phyloP scores from a whole-genome alignment of 2,797 vertebrate genomes.

The Paramormyrops hopkinsi region DNA sequence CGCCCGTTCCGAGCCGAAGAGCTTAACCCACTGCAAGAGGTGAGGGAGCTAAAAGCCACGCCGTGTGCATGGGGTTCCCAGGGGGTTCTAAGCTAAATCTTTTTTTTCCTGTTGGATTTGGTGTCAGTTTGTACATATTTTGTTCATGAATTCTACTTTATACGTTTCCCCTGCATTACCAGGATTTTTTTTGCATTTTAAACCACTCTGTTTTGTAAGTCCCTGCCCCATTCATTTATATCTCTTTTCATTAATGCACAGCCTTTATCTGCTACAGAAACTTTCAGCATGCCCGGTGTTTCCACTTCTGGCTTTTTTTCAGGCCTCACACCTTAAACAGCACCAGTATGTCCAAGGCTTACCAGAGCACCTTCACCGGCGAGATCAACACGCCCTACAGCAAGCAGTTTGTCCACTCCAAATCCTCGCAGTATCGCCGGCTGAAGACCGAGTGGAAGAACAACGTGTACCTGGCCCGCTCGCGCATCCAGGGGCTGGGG shows the following conservation, averaged over 20 bases:
- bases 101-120: neutral
- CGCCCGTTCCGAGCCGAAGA: conserved; percentile 91
- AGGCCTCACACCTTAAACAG: conserved; percentile 98
- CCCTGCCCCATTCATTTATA: neutral
- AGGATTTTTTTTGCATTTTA: neutral
- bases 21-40: conserved; percentile 96
- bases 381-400: conserved; percentile 98
- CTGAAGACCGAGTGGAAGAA: conserved; percentile 98
- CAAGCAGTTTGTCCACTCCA: conserved; percentile 99
- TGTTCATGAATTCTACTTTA: neutral
- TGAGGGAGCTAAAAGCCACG: conserved; percentile 43
- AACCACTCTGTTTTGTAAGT: neutral
- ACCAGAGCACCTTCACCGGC: conserved; percentile 98
- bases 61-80: neutral
- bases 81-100: neutral
- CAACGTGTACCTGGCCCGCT: conserved; percentile 95
- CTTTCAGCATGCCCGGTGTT: neutral
- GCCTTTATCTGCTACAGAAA: neutral
- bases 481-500: conserved; percentile 92
- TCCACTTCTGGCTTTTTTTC: neutral
- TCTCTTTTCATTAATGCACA: neutral
- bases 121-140: neutral
- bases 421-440: conserved; percentile 97
- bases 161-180: neutral
- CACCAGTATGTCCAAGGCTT: conserved; percentile 98